Evolutionary conservation across 2,113 vertebrate genomes (phyloP).

Genomic region (Elaphurus davidianus): DNA sequence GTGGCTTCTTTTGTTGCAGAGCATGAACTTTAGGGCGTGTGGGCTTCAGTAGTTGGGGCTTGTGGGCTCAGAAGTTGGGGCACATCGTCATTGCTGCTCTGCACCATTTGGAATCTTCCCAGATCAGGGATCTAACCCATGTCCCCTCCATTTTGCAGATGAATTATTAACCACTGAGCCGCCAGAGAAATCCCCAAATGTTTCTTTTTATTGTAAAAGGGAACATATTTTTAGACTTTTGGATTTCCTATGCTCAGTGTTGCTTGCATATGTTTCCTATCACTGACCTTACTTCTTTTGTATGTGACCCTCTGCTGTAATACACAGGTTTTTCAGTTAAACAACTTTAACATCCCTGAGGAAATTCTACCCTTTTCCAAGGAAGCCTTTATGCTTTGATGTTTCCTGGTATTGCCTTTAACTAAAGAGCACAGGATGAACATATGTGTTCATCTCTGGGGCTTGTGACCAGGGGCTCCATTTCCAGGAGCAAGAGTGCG

Average conservation of each 20-base stretch:
- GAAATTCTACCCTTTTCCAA: background rate
- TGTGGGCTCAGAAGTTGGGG: background rate
- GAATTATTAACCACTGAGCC: background rate
- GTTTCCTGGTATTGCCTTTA: background rate
- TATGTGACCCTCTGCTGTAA: background rate
- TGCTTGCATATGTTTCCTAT: background rate
- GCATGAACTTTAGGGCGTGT: accelerated
- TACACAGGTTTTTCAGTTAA: background rate
- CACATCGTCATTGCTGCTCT: background rate
- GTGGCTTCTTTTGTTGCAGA: background rate
- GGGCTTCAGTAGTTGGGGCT: background rate
- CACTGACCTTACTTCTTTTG: background rate
- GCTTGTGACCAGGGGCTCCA: background rate
- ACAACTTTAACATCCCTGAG: background rate
- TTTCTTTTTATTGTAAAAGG: background rate
- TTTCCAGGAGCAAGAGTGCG: background rate
- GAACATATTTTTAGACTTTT: background rate
- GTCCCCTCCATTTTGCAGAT: background rate
- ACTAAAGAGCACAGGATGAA: background rate
- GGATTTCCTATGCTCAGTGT: background rate
- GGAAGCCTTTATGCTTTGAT: background rate
- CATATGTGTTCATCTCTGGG: background rate
- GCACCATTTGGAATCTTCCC: background rate
- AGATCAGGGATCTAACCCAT: background rate
- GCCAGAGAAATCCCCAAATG: background rate